phyloP scores from a whole-genome alignment of 2,888 invertebrate genomes.

The Ochropleura leucogaster region DNA sequence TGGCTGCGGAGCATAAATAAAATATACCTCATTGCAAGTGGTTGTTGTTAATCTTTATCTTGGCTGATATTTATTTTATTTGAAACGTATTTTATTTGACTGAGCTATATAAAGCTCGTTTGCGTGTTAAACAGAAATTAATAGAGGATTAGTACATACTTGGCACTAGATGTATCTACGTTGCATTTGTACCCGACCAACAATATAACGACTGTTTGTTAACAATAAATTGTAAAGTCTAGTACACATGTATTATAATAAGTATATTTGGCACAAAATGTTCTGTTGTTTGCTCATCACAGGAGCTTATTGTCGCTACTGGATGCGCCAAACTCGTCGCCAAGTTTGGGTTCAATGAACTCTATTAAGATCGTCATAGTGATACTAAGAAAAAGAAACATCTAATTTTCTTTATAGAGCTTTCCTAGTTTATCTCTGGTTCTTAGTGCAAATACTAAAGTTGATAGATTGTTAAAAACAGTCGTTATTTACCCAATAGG shows the following conservation, averaged over 20 bases:
- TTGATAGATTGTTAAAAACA: neutral
- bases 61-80: slow-evolving; percentile 46
- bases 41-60: slow-evolving; percentile 18
- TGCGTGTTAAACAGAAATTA: slow-evolving; percentile 50
- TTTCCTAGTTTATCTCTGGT: neutral
- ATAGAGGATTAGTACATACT: slow-evolving; percentile 45
- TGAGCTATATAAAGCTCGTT: slow-evolving; percentile 38
- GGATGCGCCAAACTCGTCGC: no score
- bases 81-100: slow-evolving; percentile 31
- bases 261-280: neutral
- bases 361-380: no score
- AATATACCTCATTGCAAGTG: slow-evolving; percentile 30
- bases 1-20: slow-evolving; percentile 17
- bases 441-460: neutral
- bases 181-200: slow-evolving; percentile 12
- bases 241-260: neutral
- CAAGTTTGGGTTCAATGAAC: no score
- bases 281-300: no score
- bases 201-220: slow-evolving; percentile 2
- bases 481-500: slow-evolving; percentile 15
- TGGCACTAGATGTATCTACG: slow-evolving; percentile 35
- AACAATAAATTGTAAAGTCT: slow-evolving; percentile 4
- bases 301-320: no score
- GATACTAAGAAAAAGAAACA: no score
- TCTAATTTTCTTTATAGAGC: neutral